Evolutionary conservation across 2,113 vertebrate species (phyloP).

Genomic region (Limanda limanda): DNA sequence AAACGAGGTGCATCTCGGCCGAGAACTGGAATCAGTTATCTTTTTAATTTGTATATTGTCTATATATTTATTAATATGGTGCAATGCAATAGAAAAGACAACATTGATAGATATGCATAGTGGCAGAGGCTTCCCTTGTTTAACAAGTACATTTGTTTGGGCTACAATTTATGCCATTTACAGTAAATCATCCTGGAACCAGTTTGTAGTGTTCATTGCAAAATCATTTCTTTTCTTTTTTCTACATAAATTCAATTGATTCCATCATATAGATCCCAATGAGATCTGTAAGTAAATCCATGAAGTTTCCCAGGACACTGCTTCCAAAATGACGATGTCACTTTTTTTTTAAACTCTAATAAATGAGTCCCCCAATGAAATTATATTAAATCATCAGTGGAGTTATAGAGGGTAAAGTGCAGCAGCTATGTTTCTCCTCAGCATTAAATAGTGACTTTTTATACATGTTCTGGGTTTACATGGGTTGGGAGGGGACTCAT

Average conservation of each 20-base stretch:
- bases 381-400: background rate
- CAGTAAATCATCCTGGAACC: background rate
- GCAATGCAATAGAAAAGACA: too few species aligned
- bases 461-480: conserved; percentile 6
- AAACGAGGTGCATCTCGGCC: background rate
- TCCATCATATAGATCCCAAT: background rate
- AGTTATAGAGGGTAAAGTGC: background rate
- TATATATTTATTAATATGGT: background rate
- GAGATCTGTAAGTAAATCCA: background rate
- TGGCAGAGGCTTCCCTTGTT: too few species aligned
- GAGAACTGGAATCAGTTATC: background rate
- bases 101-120: too few species aligned
- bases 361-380: background rate
- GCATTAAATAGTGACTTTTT: conserved; percentile 13
- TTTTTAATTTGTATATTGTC: background rate
- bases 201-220: background rate
- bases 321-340: background rate
- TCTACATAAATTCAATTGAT: background rate
- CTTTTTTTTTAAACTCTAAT: conserved; percentile 1
- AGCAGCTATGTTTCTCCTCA: background rate
- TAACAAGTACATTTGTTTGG: too few species aligned
- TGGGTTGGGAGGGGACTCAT: conserved; percentile 13
- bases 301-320: background rate
- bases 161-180: background rate
- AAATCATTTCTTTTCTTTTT: background rate